Evolutionary conservation across 2,888 invertebrate genomes (phyloP), one percentile per base, ranked within the genome.

Genomic region (Trachelus iudaicus): DNA sequence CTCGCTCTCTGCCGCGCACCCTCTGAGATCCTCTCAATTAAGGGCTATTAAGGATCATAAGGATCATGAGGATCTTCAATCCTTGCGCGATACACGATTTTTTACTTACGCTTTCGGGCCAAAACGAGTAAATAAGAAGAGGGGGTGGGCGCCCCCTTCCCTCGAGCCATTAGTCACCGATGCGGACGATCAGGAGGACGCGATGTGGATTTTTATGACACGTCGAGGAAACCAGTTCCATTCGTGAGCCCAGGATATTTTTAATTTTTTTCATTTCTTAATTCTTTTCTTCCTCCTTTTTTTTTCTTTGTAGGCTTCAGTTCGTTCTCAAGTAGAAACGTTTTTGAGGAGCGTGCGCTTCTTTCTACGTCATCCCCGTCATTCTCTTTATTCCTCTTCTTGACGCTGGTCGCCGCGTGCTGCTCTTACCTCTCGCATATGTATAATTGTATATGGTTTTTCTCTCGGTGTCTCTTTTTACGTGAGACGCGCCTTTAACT

Each of bases 151-250:
- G 79, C 78, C 73, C 69, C 76, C 75, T 75, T 75, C 69, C 77
- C 79, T 79, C n/a, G 78, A 34, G 83, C 83, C 85, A 86, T 86
- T 86, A 86, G 85, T 86, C 86, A 87, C 81, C 78, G 81, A 69
- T 4, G 23, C 3, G 30, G 30, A 69, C 69, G 69, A 69, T 31
- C 15, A 15, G 30, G 77, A 69, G 34, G 73, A 75, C 73, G 77
- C 79, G 69, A 82, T 81, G 84, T 85, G 81, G 83, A 87, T 85
- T 88, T 87, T 88, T 87, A 88, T 87, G 84, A 85, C 85, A 82
- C 86, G 82, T 83, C 79, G 79, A 80, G 83, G 79, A 87, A 88
- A 86, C 88, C 88, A 83, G 87, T 88, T 87, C 80, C 84, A 85
- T 85, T 85, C 83, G 79, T 82, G 83, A 78, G 79, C 81, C 76